Percentiles rank a stretch among this genome's conserved stretches.
phyloP scores from a whole-genome alignment of 2,888 invertebrate species.

The Myopa testacea region DNA sequence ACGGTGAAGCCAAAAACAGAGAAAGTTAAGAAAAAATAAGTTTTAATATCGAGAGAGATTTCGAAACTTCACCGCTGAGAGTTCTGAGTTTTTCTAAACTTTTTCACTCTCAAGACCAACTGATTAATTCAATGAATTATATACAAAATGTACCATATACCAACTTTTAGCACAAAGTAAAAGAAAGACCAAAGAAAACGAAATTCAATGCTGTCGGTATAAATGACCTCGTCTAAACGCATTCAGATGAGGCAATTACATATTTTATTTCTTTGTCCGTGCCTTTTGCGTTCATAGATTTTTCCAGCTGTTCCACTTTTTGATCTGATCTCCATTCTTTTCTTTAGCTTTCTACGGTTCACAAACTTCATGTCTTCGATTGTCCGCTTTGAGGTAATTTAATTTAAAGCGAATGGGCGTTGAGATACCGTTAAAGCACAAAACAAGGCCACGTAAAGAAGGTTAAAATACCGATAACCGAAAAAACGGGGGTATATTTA shows the following conservation, averaged over 20 bases:
- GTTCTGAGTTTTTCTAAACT: neutral
- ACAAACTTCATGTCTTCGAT: too few relatives aligned
- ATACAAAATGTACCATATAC: neutral
- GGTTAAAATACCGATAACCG: too few relatives aligned
- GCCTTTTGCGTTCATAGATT: neutral
- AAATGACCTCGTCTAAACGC: conserved; percentile 27
- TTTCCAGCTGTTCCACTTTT: conserved; percentile 8
- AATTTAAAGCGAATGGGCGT: too few relatives aligned
- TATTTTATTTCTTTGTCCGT: neutral
- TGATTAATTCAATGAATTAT: conserved; percentile 13
- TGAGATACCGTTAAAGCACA: too few relatives aligned
- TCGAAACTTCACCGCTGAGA: too few relatives aligned
- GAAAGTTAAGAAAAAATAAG: neutral
- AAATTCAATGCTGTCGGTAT: conserved; percentile 25
- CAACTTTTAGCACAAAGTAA: neutral
- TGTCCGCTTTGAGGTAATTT: neutral
- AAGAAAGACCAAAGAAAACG: neutral
- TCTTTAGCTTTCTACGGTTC: neutral
- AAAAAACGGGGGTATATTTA: too few relatives aligned
- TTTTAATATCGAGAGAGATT: neutral
- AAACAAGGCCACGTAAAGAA: too few relatives aligned
- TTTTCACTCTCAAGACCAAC: neutral
- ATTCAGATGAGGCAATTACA: conserved; percentile 13
- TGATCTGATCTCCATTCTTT: too few relatives aligned
- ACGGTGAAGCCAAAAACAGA: neutral